A percentile compares a stretch with the other conserved stretches of the same genome.
Evolutionary conservation across 2,113 vertebrate genomes (phyloP).

Genomic region (Erinaceus europaeus): DNA sequence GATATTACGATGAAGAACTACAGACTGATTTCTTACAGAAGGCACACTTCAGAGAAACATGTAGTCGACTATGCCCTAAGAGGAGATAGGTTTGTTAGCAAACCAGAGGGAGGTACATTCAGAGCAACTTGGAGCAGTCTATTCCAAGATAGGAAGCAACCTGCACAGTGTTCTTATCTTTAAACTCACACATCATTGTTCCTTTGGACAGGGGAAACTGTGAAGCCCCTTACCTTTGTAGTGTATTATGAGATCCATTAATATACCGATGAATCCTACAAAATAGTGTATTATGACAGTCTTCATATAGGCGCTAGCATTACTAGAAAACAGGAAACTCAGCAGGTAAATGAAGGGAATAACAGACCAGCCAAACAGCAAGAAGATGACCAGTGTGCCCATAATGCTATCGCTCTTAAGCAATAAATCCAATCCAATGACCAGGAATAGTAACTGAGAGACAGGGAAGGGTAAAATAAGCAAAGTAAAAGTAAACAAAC

Average conservation of each 20-base stretch:
- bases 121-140: too few relatives aligned
- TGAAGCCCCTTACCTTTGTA: background rate
- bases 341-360: slow-evolving; percentile 96
- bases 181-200: background rate
- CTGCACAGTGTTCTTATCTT: background rate
- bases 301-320: slow-evolving; percentile 90
- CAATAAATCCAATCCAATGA: slow-evolving; percentile 86
- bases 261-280: slow-evolving; percentile 74
- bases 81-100: too few relatives aligned
- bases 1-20: too few relatives aligned
- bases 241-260: accelerated
- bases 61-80: too few relatives aligned
- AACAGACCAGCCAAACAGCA: slow-evolving; percentile 94
- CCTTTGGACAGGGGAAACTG: background rate
- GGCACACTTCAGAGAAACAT: too few relatives aligned
- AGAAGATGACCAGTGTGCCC: slow-evolving; percentile 89
- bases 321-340: slow-evolving; percentile 90
- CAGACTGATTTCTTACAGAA: too few relatives aligned
- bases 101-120: too few relatives aligned
- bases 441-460: slow-evolving; percentile 89
- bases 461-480: background rate
- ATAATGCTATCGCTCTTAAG: slow-evolving; percentile 85
- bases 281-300: slow-evolving; percentile 94
- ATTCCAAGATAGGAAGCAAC: too few relatives aligned
- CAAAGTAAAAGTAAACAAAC: background rate